These are phyloP conservation scores for Ochlodes sylvanus DNA, from an alignment of 2,888 invertebrate species.

Conservation along the genomic window DNA sequence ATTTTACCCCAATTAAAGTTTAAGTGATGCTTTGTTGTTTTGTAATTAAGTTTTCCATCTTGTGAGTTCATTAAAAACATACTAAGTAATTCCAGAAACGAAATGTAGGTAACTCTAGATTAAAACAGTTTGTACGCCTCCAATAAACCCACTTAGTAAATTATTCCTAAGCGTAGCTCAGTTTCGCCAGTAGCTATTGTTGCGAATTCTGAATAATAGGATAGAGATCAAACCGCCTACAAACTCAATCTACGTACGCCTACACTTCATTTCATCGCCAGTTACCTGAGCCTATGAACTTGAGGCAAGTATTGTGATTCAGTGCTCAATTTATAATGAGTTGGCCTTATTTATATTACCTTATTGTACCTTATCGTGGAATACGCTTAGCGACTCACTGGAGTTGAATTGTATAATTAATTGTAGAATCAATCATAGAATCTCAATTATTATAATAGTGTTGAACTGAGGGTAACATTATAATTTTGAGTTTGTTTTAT, in stretches of 20 bases:
- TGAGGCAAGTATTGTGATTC: not conserved
- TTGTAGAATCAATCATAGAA: no score
- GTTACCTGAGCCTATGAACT: slow-evolving; percentile 22
- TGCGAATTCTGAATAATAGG: slow-evolving; percentile 25
- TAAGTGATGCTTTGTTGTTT: no score
- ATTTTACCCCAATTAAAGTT: no score
- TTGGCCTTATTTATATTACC: slow-evolving; percentile 11
- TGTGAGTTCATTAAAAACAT: no score
- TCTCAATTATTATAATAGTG: no score
- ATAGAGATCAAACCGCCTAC: slow-evolving; percentile 30
- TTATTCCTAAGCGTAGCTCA: slow-evolving; percentile 17
- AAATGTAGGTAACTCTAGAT: not conserved
- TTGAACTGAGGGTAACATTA: no score
- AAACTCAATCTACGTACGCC: slow-evolving; percentile 31
- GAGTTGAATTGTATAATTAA: not conserved
- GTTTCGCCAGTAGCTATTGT: slow-evolving; percentile 33
- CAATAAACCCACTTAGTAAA: slow-evolving; percentile 10
- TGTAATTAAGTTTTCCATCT: no score
- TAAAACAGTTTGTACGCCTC: slow-evolving; percentile 8
- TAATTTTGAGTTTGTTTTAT: no score
- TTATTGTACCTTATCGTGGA: not conserved
- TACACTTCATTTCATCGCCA: slow-evolving; percentile 33
- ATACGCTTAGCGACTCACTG: not conserved
- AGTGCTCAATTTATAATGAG: slow-evolving; percentile 35
- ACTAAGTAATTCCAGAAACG: no score